Evolutionary conservation across 2,797 vertebrate genomes (phyloP), one percentile per base, ranked within the genome.

Genomic region (Coluber constrictor): DNA sequence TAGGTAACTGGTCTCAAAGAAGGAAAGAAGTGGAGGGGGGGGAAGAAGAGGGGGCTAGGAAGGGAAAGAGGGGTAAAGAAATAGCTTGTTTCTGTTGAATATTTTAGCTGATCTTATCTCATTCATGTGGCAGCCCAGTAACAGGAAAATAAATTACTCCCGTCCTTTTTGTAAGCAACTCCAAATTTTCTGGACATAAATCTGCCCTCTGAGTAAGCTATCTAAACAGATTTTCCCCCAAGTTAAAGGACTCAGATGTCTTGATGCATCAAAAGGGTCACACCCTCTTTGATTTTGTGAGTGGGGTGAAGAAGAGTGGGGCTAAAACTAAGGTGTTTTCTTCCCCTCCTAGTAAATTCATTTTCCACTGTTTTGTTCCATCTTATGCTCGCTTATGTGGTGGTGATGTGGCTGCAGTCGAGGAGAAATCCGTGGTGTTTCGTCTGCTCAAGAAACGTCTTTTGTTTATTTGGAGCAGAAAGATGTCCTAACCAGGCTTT

Each of bases 71-170:
- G 74, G 9, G 37, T 47, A 43, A 18, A 91, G 93, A 95, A 96
- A 96, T 97, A 96, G 96, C 97, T 98, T 97, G 97, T 97, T 98
- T 97, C 96, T 97, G 95, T 97, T 97, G 98, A 98, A 98, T 98
- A 98, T 98, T 98, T 98, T 97, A 97, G 97, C 97, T 97, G 97
- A 98, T 98, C 97, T 97, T 98, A 98, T 98, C 98, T 98, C 96
- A 96, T 98, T 97, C 97, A 93, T 97, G 98, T 98, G 98, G 98
- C 98, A 98, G 97, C 98, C 98, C 83, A 95, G 97, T 97, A 98
- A 98, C 98, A 98, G 98, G 97, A 98, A 98, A 98, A 98, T 98
- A 98, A 98, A 98, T 98, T 97, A 98, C 98, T 98, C 97, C 97
- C 97, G 97, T 98, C 97, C 97, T 97, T 98, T 98, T 97, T 96